Evolutionary conservation across 2,888 invertebrate species (phyloP), one percentile per base, ranked within the genome.

Genomic region (Eupithecia subumbrata): DNA sequence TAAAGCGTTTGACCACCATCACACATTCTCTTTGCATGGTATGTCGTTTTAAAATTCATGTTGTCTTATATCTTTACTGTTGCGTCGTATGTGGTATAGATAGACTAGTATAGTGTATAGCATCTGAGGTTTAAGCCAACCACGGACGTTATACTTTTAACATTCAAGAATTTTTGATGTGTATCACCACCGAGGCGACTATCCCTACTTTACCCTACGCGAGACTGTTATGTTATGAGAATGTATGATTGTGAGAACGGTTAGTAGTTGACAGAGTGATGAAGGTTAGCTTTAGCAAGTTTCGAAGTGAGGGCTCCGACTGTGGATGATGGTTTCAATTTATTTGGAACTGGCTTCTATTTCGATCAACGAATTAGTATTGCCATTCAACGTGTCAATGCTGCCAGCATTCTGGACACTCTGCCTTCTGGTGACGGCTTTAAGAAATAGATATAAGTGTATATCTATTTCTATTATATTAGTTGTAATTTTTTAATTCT

Each of bases 231-330:
- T 22, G 60, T 1, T 60, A 60, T 60, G 25, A 25, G 60, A 60
- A 22, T 60, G 25, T 60, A 60, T 60, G 60, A 60, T 60, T 60
- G 25, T 60, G 60, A 60, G 60, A 25, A 60, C 60, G 60, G 60
- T 60, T 60, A 60, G 25, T 14, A 60, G 22, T 60, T 60, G 56
- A 60, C 56, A 25, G 56, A 60, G 56, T 60, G 25, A 60, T 60
- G 56, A 22, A 60, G 56, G 56, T 60, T 60, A 60, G 22, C 56
- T 5, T 22, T 0, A 60, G 25, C 56, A 60, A 4, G 56, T 56
- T 56, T 25, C 56, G 56, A 60, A 22, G 52, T 52, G 56, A 4
- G 5, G 56, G 25, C 25, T 60, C 14, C 22, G 14, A 60, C 56
- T 25, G 2, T 22, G 56, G 22, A 12, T 11, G 22, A 22, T 22